Conservation (phyloP, 2,797 vertebrate species). For the Myripristis jacobus region DNA sequence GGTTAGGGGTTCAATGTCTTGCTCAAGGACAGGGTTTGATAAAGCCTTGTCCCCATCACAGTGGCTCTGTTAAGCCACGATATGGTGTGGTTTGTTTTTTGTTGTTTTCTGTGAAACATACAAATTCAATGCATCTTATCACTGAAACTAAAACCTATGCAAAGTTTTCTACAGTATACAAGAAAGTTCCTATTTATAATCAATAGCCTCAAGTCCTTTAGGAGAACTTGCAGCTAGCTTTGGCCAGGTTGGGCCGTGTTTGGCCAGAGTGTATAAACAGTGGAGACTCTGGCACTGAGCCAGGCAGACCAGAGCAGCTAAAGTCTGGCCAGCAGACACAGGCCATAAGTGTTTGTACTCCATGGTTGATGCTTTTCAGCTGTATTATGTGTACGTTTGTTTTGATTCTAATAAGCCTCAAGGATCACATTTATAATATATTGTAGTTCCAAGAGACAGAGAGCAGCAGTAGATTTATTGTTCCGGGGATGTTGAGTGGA, state of each 20-base stretch:
- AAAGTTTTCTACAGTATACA: constrained; percentile 45
- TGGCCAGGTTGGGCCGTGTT: constrained; percentile 28
- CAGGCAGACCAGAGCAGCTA: constrained; percentile 41
- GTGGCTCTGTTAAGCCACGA: no score
- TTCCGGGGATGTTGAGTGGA: constrained; percentile 22
- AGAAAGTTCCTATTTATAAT: constrained; percentile 52
- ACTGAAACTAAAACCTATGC: constrained; percentile 55
- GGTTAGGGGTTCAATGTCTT: no score
- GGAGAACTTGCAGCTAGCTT: constrained; percentile 7
- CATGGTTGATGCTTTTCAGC: constrained; percentile 42
- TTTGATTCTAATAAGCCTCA: neutral
- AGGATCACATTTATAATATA: no score
- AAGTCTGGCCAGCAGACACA: neutral
- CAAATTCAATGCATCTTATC: constrained; percentile 48
- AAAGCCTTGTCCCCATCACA: no score
- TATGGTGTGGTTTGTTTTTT: neutral
- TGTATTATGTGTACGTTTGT: constrained; percentile 8
- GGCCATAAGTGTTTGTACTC: neutral
- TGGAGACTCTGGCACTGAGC: constrained; percentile 43
- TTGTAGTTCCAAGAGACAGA: constrained; percentile 11
- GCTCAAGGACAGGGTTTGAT: no score
- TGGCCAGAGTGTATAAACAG: constrained; percentile 1
- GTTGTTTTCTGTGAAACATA: constrained; percentile 12
- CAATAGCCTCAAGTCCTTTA: constrained; percentile 37
- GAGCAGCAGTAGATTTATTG: constrained; percentile 34